A percentile compares a stretch with the other conserved stretches of the same genome.
Conservation (phyloP, 2,797 vertebrate genomes). For the Mus spretus region DNA sequence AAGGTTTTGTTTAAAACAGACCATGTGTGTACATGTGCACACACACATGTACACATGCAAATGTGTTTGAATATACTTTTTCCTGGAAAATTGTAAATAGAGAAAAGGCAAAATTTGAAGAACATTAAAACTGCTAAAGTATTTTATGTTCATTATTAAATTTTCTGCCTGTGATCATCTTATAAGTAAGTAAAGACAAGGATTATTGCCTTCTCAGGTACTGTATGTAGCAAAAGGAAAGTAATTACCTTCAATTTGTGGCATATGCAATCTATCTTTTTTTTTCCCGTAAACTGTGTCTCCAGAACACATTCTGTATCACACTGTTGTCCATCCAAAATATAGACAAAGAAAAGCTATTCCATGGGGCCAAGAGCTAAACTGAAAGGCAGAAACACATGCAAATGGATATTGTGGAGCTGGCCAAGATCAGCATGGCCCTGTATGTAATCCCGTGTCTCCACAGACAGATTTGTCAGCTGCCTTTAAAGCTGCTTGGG, state of each 20-base stretch:
- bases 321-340: not conserved
- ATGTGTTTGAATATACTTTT: not conserved
- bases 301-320: not conserved
- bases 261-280: not conserved
- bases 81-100: not conserved
- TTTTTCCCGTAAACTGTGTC: not conserved
- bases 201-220: not conserved
- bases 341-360: not conserved
- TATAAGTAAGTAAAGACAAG: not conserved
- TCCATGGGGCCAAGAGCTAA: not conserved
- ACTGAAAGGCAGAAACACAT: not conserved
- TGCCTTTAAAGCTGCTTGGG: conserved; percentile 37
- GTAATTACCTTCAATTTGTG: not conserved
- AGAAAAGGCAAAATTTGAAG: conserved; percentile 16
- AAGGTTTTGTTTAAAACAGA: not conserved
- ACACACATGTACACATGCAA: not conserved
- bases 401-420: not conserved
- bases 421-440: not conserved
- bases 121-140: not conserved
- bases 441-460: not conserved
- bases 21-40: not conserved
- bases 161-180: not conserved
- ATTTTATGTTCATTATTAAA: not conserved
- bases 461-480: conserved; percentile 47
- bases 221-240: not conserved